Base-by-base conservation (phyloP, 2,888 invertebrate genomes). In the Peribatodes rhomboidaria region DNA sequence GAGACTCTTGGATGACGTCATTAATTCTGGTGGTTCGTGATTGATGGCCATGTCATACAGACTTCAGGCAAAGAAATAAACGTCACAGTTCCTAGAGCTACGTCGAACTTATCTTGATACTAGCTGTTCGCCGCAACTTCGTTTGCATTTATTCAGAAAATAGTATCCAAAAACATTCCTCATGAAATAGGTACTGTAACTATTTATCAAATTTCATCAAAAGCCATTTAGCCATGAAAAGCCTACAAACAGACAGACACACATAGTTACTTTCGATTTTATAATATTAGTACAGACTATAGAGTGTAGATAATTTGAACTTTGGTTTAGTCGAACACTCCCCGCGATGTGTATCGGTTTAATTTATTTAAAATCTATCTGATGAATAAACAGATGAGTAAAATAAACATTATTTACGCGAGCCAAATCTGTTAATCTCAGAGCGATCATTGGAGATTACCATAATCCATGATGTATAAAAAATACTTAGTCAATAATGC, bases 391-490 rank as follows among this genome's bases (percentile, higher is more conserved):
- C n/a, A 31, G 9, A 49, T n/a, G n/a, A 13, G 33, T 9, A 9
- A 27, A 52, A 37, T 31, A 1, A n/a, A 8, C 35, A 20, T 20
- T 52, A 35, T 44, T 55, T 55, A 44, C 44, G 35, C 44, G 44
- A 44, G 31, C 44, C 13, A 35, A 55, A 50, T 27, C 44, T 22
- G 39, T 39, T 44, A 56, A 50, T 44, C 16, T 11, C 27, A 22
- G 22, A 6, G 27, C 20, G 39, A 61, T 54, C 22, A 2, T 39
- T 37, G 2, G 9, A 18, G 46, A 60, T 61, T 41, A 44, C 50
- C 27, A 55, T 49, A 41, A 61, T 61, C 61, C 33, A 42, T 22
- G 37, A 57, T 37, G 46, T 44, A 18, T 22, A 52, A 31, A 57
- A 20, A 50, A 31, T 14, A 42, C 31, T 20, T n/a, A 13, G 2